These are phyloP conservation scores for Drosophila kikkawai DNA, from an alignment of 1,140 invertebrate species.

Conservation along the genomic window DNA sequence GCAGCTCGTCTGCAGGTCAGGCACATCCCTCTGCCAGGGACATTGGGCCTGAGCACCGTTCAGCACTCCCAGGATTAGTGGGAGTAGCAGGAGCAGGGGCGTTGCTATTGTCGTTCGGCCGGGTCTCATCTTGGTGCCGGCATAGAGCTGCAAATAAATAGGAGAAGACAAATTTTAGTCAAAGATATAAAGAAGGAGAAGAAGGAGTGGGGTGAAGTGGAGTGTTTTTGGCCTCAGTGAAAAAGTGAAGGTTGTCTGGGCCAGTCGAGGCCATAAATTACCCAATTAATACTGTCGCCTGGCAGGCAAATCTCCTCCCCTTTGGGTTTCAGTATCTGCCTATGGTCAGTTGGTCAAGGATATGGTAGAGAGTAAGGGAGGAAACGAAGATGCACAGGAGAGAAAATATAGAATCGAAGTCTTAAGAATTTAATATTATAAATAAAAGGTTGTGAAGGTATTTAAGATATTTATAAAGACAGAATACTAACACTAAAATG, in stretches of 20 bases:
- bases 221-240: background rate
- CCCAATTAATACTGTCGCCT: conserved; percentile 67
- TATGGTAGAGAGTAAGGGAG: background rate
- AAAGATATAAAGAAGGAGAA: conserved; percentile 7
- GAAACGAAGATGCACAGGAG: background rate
- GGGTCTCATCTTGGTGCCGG: conserved; percentile 76
- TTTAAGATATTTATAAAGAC: background rate
- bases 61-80: conserved; percentile 38
- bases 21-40: conserved; percentile 91
- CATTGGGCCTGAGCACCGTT: conserved; percentile 87
- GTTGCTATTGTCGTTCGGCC: conserved; percentile 46
- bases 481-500: background rate
- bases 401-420: background rate
- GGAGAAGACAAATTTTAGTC: conserved; percentile 32
- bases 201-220: background rate
- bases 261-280: conserved; percentile 63
- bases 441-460: background rate
- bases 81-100: conserved; percentile 42
- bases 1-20: conserved; percentile 93
- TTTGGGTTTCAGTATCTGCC: conserved; percentile 8
- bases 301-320: conserved; percentile 21
- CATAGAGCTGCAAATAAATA: conserved; percentile 70
- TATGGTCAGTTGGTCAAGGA: conserved; percentile 38
- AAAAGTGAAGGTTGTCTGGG: conserved; percentile 57
- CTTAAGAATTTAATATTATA: background rate